These are phyloP conservation scores for Ostrea denselamellosa DNA, from an alignment of 1,140 invertebrate genomes.

Conservation along the genomic window DNA sequence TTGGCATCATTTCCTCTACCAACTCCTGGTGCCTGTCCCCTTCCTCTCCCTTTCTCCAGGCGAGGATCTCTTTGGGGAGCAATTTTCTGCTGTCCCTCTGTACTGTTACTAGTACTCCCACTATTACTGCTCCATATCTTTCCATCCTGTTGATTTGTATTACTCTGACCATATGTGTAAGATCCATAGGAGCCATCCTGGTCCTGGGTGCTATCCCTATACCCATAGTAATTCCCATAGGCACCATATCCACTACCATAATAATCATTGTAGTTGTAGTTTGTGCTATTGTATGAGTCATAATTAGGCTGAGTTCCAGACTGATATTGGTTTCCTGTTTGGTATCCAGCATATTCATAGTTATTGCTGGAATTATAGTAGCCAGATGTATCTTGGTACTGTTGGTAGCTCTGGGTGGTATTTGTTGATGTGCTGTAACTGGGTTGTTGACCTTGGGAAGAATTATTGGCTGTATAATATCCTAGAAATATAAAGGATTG, in stretches of 20 bases:
- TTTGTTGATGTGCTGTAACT: background rate
- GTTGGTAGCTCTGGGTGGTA: background rate
- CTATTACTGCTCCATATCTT: background rate
- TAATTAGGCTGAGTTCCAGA: background rate
- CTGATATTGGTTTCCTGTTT: background rate
- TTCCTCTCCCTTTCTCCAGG: background rate
- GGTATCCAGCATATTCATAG: background rate
- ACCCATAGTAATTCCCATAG: constrained; percentile 6
- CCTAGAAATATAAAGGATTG: background rate
- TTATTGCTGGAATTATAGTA: background rate
- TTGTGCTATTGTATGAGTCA: background rate
- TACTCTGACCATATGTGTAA: background rate
- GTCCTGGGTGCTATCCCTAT: background rate
- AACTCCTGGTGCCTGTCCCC: background rate
- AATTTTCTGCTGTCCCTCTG: background rate
- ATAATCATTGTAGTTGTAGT: background rate
- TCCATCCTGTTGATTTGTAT: constrained; percentile 8
- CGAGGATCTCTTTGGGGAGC: constrained; percentile 19
- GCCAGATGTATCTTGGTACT: constrained; percentile 9
- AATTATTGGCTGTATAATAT: background rate
- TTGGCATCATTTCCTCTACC: background rate
- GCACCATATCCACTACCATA: background rate
- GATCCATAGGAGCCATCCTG: background rate
- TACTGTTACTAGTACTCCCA: background rate
- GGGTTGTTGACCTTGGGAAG: constrained; percentile 11